Percentiles rank a stretch among this genome's conserved stretches.
Evolutionary conservation across 2,888 invertebrate species (phyloP).

Genomic region (Cheilosia scutellata): DNA sequence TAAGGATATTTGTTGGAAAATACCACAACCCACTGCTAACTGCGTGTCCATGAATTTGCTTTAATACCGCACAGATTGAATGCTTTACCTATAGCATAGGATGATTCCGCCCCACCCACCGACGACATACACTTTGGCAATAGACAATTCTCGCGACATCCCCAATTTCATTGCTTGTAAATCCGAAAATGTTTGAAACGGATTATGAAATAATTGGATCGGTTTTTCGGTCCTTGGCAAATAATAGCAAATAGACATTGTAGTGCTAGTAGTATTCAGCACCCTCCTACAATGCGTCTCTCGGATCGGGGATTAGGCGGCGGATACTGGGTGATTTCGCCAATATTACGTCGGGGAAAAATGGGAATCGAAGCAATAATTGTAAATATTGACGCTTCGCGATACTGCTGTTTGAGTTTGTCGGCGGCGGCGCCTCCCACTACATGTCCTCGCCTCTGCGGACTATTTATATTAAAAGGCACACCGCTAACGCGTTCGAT

Average conservation of each 20-base stretch:
- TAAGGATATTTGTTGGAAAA: slow-evolving; percentile 33
- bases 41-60: slow-evolving; percentile 42
- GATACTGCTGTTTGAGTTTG: slow-evolving; percentile 39
- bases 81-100: slow-evolving; percentile 8
- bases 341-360: slow-evolving; percentile 34
- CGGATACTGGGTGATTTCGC: slow-evolving; percentile 33
- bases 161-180: slow-evolving; percentile 73
- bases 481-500: slow-evolving; percentile 56
- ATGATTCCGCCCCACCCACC: neutral
- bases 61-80: slow-evolving; percentile 50
- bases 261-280: slow-evolving; percentile 17
- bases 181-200: slow-evolving; percentile 73
- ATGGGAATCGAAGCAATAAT: slow-evolving; percentile 62
- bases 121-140: slow-evolving; percentile 32
- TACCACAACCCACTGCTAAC: slow-evolving; percentile 26
- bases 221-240: slow-evolving; percentile 60
- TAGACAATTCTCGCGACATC: slow-evolving; percentile 62
- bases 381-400: slow-evolving; percentile 70
- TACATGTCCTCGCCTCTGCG: neutral
- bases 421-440: neutral
- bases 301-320: slow-evolving; percentile 41
- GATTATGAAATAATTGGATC: slow-evolving; percentile 76
- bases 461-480: slow-evolving; percentile 31
- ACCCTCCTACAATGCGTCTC: slow-evolving; percentile 4
- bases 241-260: slow-evolving; percentile 43